Base-by-base conservation (phyloP, 2,113 vertebrate genomes). In the Oplegnathus fasciatus region DNA sequence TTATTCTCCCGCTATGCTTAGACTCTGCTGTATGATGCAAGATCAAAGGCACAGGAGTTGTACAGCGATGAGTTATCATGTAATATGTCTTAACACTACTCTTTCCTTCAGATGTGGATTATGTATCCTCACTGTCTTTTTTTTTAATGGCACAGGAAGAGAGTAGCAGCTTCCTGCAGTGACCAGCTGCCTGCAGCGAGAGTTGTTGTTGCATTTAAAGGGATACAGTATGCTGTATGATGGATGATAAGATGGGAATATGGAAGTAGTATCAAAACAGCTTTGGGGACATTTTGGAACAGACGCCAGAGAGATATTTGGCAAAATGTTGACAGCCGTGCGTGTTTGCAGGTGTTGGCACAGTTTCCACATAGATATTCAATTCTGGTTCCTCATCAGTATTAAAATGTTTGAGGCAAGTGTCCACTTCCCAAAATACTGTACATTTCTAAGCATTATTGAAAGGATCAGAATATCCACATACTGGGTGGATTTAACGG, bases 41-140 rank as follows among this genome's bases (percentile, higher is more conserved):
- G 17, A 83, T 81, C 37, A 78, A 81, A 85, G 54, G 70, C 50
- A 22, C 22, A 67, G 15, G 24, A 74, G 60, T 24, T 75, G 28
- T 44, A 34, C 2, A 52, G 75, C 18, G 3, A 72, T 67, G 70
- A 67, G 60, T 75, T 42, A 46, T 54, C 68, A 82, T 65, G 34
- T 37, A 48, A 72, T 37, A 66, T 46, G 48, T 40, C 75, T 58
- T 58, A 48, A 79, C 28, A 20, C 30, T 4, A 11, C 72, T 58
- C 17, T 57, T 69, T 69, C 69, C 74, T 66, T 30, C 75, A 76
- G 48, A 73, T 28, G 48, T n/a, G 62, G 32, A 26, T 30, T 20
- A 40, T 88, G 66, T 65, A 37, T 83, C 84, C 71, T 85, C 82
- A 66, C 78, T 82, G 80, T 90, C 78, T 75, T 17, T 50, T 17